Evolutionary conservation across 2,888 invertebrate species (phyloP).

Genomic region (Pinctada fucata): DNA sequence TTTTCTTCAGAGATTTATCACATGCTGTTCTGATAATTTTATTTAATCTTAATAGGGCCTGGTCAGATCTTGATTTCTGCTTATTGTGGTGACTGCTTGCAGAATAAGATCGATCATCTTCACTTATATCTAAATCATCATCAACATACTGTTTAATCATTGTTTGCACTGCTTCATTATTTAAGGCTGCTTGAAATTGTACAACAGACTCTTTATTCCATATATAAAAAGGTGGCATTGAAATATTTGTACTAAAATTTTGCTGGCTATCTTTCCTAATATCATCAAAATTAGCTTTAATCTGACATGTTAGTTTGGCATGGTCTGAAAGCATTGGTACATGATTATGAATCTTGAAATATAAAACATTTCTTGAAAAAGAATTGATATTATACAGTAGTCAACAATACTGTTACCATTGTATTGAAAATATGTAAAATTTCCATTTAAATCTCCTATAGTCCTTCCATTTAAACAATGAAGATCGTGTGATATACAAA

Average conservation of each 20-base stretch:
- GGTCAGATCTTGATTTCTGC: too few relatives aligned
- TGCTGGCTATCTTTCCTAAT: not conserved
- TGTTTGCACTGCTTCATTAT: too few relatives aligned
- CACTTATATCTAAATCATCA: too few relatives aligned
- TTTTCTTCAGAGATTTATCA: too few relatives aligned
- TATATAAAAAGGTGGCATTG: not conserved
- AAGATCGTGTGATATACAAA: not conserved
- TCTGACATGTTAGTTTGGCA: not conserved
- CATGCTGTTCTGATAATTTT: too few relatives aligned
- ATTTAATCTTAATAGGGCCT: too few relatives aligned
- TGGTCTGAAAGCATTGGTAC: not conserved
- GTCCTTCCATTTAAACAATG: not conserved
- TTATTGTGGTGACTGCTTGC: too few relatives aligned
- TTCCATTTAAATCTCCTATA: not conserved
- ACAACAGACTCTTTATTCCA: not conserved
- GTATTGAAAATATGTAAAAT: not conserved
- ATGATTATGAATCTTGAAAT: not conserved
- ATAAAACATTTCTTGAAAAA: not conserved
- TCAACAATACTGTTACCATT: not conserved
- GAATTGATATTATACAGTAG: not conserved
- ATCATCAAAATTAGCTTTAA: not conserved
- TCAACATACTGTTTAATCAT: too few relatives aligned
- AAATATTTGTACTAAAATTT: not conserved
- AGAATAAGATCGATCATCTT: too few relatives aligned
- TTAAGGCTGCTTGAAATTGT: too few relatives aligned